Evolutionary conservation across 2,888 invertebrate genomes (phyloP).

Genomic region (Spilarctia lutea): DNA sequence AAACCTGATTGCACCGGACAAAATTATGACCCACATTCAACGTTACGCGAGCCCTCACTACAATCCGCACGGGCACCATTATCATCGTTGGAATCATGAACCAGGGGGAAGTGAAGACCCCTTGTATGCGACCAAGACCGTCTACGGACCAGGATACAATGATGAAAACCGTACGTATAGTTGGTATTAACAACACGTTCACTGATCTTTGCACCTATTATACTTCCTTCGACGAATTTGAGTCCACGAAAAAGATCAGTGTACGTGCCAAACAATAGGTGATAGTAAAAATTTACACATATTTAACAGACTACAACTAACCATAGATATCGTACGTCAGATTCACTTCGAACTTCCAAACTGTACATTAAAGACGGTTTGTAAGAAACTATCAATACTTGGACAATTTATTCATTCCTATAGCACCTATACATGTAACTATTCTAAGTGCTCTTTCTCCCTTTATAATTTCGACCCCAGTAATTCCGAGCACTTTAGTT

Average conservation of each 20-base stretch:
- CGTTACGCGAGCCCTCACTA: constrained; percentile 84
- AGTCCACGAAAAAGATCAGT: constrained; percentile 65
- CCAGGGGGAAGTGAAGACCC: constrained; percentile 84
- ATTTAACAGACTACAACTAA: constrained; percentile 73
- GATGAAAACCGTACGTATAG: constrained; percentile 86
- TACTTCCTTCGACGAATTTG: neutral
- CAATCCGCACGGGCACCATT: constrained; percentile 83
- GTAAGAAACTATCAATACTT: constrained; percentile 53
- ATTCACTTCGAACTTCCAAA: constrained; percentile 74
- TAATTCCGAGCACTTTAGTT: constrained; percentile 65
- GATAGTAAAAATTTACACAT: constrained; percentile 49
- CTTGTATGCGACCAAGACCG: constrained; percentile 86
- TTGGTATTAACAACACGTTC: constrained; percentile 55
- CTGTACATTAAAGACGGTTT: constrained; percentile 69
- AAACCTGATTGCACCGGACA: constrained; percentile 84
- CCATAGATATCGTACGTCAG: constrained; percentile 85
- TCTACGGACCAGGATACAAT: constrained; percentile 84
- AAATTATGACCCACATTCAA: constrained; percentile 83
- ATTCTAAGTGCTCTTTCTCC: constrained; percentile 66
- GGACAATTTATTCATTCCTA: constrained; percentile 59
- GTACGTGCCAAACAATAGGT: constrained; percentile 62
- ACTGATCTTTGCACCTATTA: constrained; percentile 49
- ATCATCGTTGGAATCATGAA: constrained; percentile 83
- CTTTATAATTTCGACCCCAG: constrained; percentile 63
- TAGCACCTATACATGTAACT: constrained; percentile 60